Evolutionary conservation across 2,113 vertebrate genomes (phyloP), one percentile per base, ranked within the genome.

Genomic region (Aleadryas rufinucha): DNA sequence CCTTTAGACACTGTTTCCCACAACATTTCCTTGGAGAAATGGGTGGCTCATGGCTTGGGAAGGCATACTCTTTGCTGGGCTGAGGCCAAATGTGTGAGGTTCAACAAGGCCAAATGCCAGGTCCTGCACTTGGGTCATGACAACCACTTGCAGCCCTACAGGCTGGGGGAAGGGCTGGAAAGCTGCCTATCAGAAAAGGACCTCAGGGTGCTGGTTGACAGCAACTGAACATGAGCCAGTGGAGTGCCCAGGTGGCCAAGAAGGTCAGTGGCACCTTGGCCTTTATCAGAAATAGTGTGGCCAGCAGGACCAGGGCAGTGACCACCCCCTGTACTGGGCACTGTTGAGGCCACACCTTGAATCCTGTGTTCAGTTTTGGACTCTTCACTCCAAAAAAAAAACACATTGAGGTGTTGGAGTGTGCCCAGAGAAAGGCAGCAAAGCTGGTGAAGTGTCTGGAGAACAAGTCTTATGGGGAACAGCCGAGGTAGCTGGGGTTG

Each of bases 261-360:
- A 50, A 35, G 1, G 15, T 13, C 17, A 83, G 17, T 3, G 13
- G 3, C 30, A 59, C 33, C 22, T 30, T 49, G 27, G 35, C 6
- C 16, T 45, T 17, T 52, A 17, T 33, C 18, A 59, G 33, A 27
- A 70, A 61, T 3, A 37, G 47, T 1, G 3, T 5, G 30, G 37
- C 13, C 33, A 59, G 33, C 10, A 77, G 50, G 28, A 6, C 17
- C 11, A 64, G 18, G 30, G 30, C 44, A 87, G 42, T 6, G 11
- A 76, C 52, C 2, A 8, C 0, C 4, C 11, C 15, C 10, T 31
- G 7, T 22, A 45, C 21, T 27, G 2, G 0, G 4, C 24, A 71
- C 13, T 50, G 33, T 3, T 31, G 26, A 42, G 31, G 31, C 13
- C 61, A 59, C 7, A 65, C 6, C 37, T 65, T 37, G 33, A 71